These are phyloP conservation scores for Prosapia bicincta DNA, from an alignment of 2,888 invertebrate genomes.

Conservation along the genomic window DNA sequence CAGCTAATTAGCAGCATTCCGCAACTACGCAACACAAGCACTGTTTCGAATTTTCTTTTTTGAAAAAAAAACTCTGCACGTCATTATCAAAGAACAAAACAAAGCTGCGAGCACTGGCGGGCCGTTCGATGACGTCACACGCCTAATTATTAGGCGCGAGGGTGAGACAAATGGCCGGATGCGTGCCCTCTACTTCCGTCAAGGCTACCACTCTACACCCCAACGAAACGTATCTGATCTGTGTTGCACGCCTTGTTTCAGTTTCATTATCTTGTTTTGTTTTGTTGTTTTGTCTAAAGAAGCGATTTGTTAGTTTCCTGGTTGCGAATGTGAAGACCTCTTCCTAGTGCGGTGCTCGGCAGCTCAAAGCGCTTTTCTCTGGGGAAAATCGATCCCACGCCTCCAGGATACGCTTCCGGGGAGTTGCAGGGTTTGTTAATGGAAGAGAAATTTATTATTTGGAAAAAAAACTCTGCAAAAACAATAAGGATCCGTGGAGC, in stretches of 20 bases:
- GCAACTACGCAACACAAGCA: too few species aligned
- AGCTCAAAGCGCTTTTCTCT: background rate
- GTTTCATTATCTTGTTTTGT: background rate
- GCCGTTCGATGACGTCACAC: background rate
- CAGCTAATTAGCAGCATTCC: too few species aligned
- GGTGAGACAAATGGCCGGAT: slow-evolving; percentile 2
- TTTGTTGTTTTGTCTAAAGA: background rate
- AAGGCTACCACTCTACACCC: background rate
- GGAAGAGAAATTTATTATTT: background rate
- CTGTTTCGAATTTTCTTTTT: too few species aligned
- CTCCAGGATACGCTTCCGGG: background rate
- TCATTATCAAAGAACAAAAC: too few species aligned
- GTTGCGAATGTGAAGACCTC: background rate
- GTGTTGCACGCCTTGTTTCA: background rate
- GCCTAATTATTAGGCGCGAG: background rate
- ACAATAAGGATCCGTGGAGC: too few species aligned
- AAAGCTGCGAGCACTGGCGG: too few species aligned
- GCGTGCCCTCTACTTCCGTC: background rate
- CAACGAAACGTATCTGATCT: background rate
- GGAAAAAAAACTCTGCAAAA: background rate
- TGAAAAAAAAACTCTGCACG: too few species aligned
- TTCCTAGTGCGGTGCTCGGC: too few species aligned
- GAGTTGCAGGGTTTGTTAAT: background rate
- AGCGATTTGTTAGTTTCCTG: background rate
- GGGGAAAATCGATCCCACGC: background rate